Evolutionary conservation across 2,113 vertebrate species (phyloP), one percentile per base, ranked within the genome.

Genomic region (Martes martes): DNA sequence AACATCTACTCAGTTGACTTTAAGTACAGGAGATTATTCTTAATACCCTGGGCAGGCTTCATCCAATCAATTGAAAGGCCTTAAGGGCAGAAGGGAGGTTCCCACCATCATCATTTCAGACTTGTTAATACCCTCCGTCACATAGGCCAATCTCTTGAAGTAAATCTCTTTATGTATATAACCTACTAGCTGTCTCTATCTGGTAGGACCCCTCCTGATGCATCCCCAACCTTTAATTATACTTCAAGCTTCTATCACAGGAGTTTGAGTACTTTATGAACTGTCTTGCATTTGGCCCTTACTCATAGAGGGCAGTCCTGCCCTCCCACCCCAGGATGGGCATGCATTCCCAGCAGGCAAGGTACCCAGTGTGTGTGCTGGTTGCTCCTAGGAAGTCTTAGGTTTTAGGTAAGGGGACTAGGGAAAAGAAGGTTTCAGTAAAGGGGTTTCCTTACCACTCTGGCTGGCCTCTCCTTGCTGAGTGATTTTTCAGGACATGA

Each of bases 291-390:
- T 79, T 87, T 94, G 57, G 74, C 59, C 33, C 19, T 42, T 55
- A 7, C n/a, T 57, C 3, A 10, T 2, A 18, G 45, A 0, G 0
- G 31, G 26, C 16, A 2, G 10, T 31, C 55, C 45, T 91, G 63
- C 19, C 0, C 1, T 0, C 21, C 23, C 63, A 7, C 7, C 3
- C 11, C 15, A 71, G 39, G 11, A 39, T 47, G 42, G 76, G 33
- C 11, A 10, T 52, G 19, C 5, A 11, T 45, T 86, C 24, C 50
- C n/a, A n/a, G 65, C 18, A 45, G 10, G 23, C 50, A 28, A 26
- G 52, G 36, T 52, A n/a, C 39, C 14, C 26, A 7, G 26, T 14
- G 3, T 33, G 18, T 50, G 36, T 26, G 2, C 1, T 47, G 36
- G 69, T 50, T n/a, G 42, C 26, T 21, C 11, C 23, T 47, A 45